Conservation (phyloP, 2,797 vertebrate species). For the Enteromius afrohamiltoni region DNA sequence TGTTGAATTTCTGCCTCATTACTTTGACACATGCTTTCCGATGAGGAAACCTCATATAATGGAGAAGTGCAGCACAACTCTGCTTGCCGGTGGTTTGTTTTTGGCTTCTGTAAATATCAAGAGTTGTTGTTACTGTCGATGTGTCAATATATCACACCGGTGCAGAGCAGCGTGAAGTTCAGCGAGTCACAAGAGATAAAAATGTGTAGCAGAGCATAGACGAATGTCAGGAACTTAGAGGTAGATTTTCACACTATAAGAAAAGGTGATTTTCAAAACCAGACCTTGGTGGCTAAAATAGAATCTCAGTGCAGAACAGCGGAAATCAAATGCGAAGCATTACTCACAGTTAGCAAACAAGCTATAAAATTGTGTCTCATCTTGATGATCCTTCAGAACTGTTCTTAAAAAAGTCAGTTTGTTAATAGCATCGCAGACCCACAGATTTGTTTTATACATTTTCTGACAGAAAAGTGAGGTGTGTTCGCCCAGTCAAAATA, state of each 20-base stretch:
- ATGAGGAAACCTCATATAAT: slow-evolving; percentile 63
- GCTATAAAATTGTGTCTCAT: not conserved
- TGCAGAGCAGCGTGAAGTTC: slow-evolving; percentile 35
- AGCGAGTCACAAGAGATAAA: slow-evolving; percentile 30
- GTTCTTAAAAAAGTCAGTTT: not conserved
- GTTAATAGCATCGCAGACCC: no score
- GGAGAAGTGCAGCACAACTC: slow-evolving; percentile 15
- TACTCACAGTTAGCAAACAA: not conserved
- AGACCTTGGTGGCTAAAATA: slow-evolving; percentile 1
- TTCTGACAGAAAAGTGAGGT: not conserved
- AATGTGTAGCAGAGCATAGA: slow-evolving; percentile 29
- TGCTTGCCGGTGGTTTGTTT: slow-evolving; percentile 19
- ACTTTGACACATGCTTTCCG: slow-evolving; percentile 69
- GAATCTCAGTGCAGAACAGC: not conserved
- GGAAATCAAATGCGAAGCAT: not conserved
- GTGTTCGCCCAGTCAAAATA: not conserved
- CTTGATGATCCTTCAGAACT: not conserved
- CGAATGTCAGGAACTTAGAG: slow-evolving; percentile 14
- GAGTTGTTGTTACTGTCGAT: slow-evolving; percentile 27
- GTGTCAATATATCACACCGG: slow-evolving; percentile 30
- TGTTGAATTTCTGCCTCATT: slow-evolving; percentile 51
- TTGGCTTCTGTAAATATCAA: slow-evolving; percentile 39
- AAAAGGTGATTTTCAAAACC: slow-evolving; percentile 15
- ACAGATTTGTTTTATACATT: not conserved
- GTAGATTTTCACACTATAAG: slow-evolving; percentile 29